phyloP scores from a whole-genome alignment of 2,113 vertebrate genomes.

The Aplodontia rufa region DNA sequence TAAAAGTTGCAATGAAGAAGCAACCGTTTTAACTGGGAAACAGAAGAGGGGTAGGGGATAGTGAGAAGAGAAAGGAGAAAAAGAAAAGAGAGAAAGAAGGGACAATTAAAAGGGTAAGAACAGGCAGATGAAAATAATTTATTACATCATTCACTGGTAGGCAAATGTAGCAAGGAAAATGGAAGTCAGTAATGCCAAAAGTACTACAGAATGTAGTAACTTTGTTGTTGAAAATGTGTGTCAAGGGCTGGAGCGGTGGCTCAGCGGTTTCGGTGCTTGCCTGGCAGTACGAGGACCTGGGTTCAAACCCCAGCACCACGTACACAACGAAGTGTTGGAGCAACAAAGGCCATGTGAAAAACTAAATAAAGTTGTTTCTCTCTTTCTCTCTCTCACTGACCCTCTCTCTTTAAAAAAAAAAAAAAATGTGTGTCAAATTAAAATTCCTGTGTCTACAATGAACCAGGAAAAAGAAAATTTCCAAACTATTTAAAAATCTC shows the following conservation, averaged over 20 bases:
- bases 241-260: too few species aligned
- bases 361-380: too few species aligned
- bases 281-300: too few species aligned
- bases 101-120: neutral
- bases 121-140: neutral
- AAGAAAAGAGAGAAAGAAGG: too few species aligned
- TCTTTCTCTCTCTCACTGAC: too few species aligned
- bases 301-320: too few species aligned
- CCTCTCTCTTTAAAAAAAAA: too few species aligned
- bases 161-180: neutral
- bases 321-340: too few species aligned
- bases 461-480: neutral
- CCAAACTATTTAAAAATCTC: constrained; percentile 4
- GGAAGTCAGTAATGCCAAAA: neutral
- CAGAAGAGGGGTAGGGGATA: neutral
- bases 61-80: neutral
- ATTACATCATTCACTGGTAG: neutral
- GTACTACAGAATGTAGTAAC: neutral
- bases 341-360: too few species aligned
- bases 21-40: neutral
- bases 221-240: neutral
- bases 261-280: too few species aligned
- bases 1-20: constrained; percentile 21
- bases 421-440: neutral
- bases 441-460: neutral